Evolutionary conservation across 2,888 invertebrate genomes (phyloP).

Genomic region (Acronicta aceris): DNA sequence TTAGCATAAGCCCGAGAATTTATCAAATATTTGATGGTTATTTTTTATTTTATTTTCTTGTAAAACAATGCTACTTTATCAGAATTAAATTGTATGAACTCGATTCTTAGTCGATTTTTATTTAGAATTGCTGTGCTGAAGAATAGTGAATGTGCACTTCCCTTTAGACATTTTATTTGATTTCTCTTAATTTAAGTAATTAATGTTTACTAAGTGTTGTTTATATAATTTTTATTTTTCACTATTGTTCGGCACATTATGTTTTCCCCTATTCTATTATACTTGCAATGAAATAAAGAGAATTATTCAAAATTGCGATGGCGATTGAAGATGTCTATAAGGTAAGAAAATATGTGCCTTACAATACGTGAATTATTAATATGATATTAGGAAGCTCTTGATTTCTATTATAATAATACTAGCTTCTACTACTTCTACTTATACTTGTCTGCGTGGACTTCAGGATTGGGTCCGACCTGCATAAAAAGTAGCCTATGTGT

Average conservation of each 20-base stretch:
- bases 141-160: slow-evolving; percentile 90
- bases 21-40: slow-evolving; percentile 52
- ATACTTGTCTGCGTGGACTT: no score
- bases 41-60: slow-evolving; percentile 63
- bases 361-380: slow-evolving; percentile 71
- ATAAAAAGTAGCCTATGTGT: no score
- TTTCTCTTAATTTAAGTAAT: slow-evolving; percentile 57
- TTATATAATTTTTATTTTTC: slow-evolving; percentile 85
- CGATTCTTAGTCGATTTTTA: slow-evolving; percentile 71
- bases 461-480: no score
- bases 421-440: no score
- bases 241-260: slow-evolving; percentile 95
- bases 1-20: slow-evolving; percentile 64
- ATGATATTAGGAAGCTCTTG: slow-evolving; percentile 23
- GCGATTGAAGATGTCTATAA: slow-evolving; percentile 63
- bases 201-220: slow-evolving; percentile 58
- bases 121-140: slow-evolving; percentile 84
- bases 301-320: slow-evolving; percentile 61
- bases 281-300: slow-evolving; percentile 38
- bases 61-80: slow-evolving; percentile 68
- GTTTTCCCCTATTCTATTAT: slow-evolving; percentile 59
- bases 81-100: slow-evolving; percentile 79
- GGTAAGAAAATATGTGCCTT: slow-evolving; percentile 89
- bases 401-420: slow-evolving; percentile 2
- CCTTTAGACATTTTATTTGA: slow-evolving; percentile 73